Evolutionary conservation across 2,888 invertebrate genomes (phyloP), one percentile per base, ranked within the genome.

Genomic region (Alloscopus bannaensis): DNA sequence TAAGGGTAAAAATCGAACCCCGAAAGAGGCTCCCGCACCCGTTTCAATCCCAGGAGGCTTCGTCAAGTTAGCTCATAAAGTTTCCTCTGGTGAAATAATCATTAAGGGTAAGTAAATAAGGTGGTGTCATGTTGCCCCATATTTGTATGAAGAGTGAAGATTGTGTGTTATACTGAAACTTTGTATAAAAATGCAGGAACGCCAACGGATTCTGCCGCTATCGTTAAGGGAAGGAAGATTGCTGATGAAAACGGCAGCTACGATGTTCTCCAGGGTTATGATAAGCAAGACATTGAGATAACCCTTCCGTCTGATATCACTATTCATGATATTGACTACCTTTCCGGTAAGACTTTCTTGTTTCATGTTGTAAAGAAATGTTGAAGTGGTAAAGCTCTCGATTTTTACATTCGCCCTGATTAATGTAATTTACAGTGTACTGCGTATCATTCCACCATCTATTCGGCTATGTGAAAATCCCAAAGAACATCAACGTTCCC

Each of bases 241-340:
- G 59, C 81, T 4, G 81, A 83, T 64, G 78, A 81, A 24, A 66
- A 64, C 50, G 83, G 83, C 13, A 45, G 72, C 16, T 88, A 94
- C 62, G 91, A 93, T 78, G 94, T 94, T 0, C 90, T 97, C 42
- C 91, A 94, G 4, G 94, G 94, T 3, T 97, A 97, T 89, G 94
- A 95, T 87, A 96, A 96, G 3, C 95, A 96, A 88, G 96, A 96
- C 88, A 95, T 97, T 77, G 96, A 96, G 89, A 93, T 97, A 84
- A 94, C 94, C 87, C 89, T 97, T 65, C 96, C 96, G 0, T 94
- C 93, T 52, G 92, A 93, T 86, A 88, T 95, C 83, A 95, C 95
- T 0, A 94, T 95, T 0, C 94, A 95, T 89, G 95, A 96, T 88
- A 94, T 97, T 86, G 95, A 96, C 88, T 97, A 96, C 95, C 90